Evolutionary conservation across 2,888 invertebrate species (phyloP), one percentile per base, ranked within the genome.

Genomic region (Cephus nigrinus): DNA sequence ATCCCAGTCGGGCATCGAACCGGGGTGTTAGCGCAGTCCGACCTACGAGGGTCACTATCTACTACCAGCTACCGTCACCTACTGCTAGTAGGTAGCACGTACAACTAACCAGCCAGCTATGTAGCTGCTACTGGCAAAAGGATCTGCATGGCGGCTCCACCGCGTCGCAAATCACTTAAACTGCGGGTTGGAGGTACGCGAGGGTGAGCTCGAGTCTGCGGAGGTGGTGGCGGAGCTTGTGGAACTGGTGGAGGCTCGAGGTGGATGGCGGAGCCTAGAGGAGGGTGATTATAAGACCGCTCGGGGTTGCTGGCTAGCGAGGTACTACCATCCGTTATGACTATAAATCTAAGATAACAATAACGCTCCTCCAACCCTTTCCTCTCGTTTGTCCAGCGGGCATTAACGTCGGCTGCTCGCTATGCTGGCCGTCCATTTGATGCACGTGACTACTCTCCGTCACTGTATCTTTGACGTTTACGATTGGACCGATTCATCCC

Each of bases 321-420:
- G 90, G 87, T 90, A 89, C 87, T 89, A 90, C 91, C 91, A 91
- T 91, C 91, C 91, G 90, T 91, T 91, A 91, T 91, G 91, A 91
- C 90, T 91, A 91, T 91, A 91, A 91, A 91, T 91, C 90, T 91
- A 90, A 91, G 90, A 91, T 91, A 91, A 91, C 91, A 91, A 91
- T 91, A 91, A 91, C 90, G 90, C 80, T 81, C 78, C 81, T 81
- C 83, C 82, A 85, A 55, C 74, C 40, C 72, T 73, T 40, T 55
- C 86, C 83, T 86, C 73, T 78, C 81, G 84, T 84, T 86, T 85
- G 86, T 85, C 86, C 88, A 77, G 84, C 84, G 82, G 86, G 86
- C 88, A 88, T 90, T 89, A 89, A 89, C 88, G 87, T 86, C 85
- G 87, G 84, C 87, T 86, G 87, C 85, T 85, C 84, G 82, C 84